Evolutionary conservation across 2,797 vertebrate species (phyloP).

Genomic region (Anomalospiza imberbis): DNA sequence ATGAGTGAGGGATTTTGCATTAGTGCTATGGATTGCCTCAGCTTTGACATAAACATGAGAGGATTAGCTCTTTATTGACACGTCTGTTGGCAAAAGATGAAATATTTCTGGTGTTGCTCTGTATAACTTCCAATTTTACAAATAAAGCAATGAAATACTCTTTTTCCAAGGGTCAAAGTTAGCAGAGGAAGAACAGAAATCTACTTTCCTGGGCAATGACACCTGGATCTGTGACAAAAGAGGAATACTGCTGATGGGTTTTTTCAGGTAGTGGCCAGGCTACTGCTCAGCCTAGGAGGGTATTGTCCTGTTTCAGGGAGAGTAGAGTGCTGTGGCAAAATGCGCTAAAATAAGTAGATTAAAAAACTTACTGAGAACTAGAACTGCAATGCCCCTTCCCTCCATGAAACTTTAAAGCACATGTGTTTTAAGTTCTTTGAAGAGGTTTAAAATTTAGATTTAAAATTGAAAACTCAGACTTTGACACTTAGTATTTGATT

Average conservation of each 20-base stretch:
- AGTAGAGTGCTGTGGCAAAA: neutral
- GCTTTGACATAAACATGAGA: neutral
- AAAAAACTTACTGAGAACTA: neutral
- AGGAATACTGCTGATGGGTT: neutral
- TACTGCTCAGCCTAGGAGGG: neutral
- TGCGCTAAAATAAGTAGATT: neutral
- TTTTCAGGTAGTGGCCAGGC: neutral
- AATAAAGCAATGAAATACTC: neutral
- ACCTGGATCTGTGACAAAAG: neutral
- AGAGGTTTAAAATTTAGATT: neutral
- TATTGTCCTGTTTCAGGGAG: neutral
- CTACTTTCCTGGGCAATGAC: neutral
- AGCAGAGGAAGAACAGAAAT: neutral
- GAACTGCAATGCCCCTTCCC: neutral
- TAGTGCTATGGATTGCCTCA: neutral
- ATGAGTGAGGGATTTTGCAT: slow-evolving; percentile 10
- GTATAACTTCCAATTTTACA: neutral
- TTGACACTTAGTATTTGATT: neutral
- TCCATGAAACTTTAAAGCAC: neutral
- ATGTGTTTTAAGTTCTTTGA: neutral
- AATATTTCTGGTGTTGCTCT: neutral
- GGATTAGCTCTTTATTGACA: slow-evolving; percentile 31
- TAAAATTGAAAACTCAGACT: neutral
- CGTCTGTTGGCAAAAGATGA: slow-evolving; percentile 1
- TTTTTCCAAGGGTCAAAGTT: neutral